Evolutionary conservation across 2,888 invertebrate genomes (phyloP).

Genomic region (Agrotis clavis): DNA sequence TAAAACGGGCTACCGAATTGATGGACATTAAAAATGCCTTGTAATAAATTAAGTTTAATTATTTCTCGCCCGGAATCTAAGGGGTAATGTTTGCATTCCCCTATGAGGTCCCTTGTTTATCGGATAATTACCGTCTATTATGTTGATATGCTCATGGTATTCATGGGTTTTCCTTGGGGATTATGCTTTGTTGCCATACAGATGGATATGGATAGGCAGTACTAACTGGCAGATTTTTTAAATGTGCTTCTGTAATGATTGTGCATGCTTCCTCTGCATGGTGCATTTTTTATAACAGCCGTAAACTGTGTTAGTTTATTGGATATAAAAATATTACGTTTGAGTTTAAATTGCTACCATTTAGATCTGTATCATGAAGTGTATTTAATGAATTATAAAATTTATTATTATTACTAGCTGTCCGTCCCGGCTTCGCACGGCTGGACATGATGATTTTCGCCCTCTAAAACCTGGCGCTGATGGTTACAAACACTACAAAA

Average conservation of each 20-base stretch:
- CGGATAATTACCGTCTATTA: conserved; percentile 44
- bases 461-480: too few relatives aligned
- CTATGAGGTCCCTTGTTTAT: conserved; percentile 33
- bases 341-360: neutral
- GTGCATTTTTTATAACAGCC: neutral
- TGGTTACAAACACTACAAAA: too few relatives aligned
- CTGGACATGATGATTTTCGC: too few relatives aligned
- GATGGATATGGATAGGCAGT: neutral
- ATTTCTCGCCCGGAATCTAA: conserved; percentile 56
- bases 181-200: conserved; percentile 8
- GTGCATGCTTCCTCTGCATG: neutral
- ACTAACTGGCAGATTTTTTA: conserved; percentile 14
- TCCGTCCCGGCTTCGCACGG: too few relatives aligned
- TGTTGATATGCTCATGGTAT: conserved; percentile 28
- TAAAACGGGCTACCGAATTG: conserved; percentile 61
- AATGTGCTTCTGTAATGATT: neutral
- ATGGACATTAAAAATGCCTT: conserved; percentile 43
- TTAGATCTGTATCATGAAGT: neutral
- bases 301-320: neutral
- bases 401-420: too few relatives aligned
- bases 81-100: conserved; percentile 34
- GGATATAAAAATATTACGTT: neutral
- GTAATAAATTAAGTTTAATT: conserved; percentile 61
- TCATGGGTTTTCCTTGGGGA: conserved; percentile 28
- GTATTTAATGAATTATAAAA: neutral